Conservation (phyloP, 2,113 vertebrate genomes). For the Mugil cephalus region DNA sequence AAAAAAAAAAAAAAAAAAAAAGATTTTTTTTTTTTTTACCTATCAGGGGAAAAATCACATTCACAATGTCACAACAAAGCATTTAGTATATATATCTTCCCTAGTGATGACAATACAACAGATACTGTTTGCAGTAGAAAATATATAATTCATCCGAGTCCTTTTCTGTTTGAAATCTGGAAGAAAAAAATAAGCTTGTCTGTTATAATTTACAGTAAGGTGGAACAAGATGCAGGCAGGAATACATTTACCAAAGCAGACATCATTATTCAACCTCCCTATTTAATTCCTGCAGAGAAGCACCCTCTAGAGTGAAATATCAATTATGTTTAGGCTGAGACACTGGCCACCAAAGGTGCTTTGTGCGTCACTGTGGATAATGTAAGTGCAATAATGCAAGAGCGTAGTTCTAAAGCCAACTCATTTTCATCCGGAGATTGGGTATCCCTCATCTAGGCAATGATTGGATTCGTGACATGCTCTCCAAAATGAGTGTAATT, state of each 20-base stretch:
- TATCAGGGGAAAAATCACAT: slow-evolving; percentile 14
- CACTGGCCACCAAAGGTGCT: slow-evolving; percentile 40
- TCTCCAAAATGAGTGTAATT: slow-evolving; percentile 62
- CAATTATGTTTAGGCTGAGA: slow-evolving; percentile 47
- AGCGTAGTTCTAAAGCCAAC: slow-evolving; percentile 47
- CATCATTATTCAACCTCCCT: slow-evolving; percentile 22
- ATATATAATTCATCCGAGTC: slow-evolving; percentile 9
- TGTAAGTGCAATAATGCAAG: slow-evolving; percentile 42
- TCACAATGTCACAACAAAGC: slow-evolving; percentile 39
- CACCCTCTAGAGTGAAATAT: slow-evolving; percentile 23
- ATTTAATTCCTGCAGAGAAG: slow-evolving; percentile 48
- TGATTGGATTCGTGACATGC: slow-evolving; percentile 66
- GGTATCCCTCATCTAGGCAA: slow-evolving; percentile 40
- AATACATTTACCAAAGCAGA: slow-evolving; percentile 1
- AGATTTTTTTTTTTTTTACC: slow-evolving; percentile 17
- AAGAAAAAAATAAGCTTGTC: not conserved
- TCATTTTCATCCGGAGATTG: slow-evolving; percentile 51
- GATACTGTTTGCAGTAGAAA: slow-evolving; percentile 6
- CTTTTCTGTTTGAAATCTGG: slow-evolving; percentile 1
- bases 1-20: slow-evolving; percentile 4
- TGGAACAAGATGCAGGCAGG: not conserved
- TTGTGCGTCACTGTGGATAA: slow-evolving; percentile 25
- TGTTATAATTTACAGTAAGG: not conserved
- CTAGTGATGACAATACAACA: not conserved
- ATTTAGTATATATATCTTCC: slow-evolving; percentile 25